Evolutionary conservation across 2,888 invertebrate genomes (phyloP).

Genomic region (Ectobius pallidus): DNA sequence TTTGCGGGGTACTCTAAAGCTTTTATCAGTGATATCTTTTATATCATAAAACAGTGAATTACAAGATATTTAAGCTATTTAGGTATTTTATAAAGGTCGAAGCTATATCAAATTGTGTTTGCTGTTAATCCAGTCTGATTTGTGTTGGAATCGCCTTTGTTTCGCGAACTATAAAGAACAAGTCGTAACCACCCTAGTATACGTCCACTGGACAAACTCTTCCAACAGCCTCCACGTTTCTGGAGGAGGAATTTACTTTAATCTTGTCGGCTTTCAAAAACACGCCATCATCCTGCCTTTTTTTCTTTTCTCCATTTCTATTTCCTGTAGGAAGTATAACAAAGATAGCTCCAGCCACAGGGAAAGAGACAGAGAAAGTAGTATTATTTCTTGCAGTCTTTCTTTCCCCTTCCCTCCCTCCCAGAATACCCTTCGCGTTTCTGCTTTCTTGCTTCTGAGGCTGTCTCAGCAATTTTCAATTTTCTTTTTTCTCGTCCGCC

Average conservation of each 20-base stretch:
- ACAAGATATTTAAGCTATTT: too few relatives aligned
- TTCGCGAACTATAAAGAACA: background rate
- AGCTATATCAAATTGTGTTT: too few relatives aligned
- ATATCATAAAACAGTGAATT: too few relatives aligned
- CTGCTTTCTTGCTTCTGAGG: conserved; percentile 40
- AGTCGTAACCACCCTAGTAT: background rate
- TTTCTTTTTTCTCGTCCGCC: conserved; percentile 35
- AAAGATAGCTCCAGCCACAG: conserved; percentile 34
- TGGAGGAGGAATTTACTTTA: conserved; percentile 43
- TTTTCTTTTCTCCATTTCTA: conserved; percentile 35
- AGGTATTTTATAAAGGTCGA: too few relatives aligned
- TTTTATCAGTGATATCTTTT: too few relatives aligned
- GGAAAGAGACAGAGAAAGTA: conserved; percentile 13
- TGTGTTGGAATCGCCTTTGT: too few relatives aligned
- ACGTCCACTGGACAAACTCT: conserved; percentile 32
- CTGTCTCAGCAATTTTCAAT: conserved; percentile 44
- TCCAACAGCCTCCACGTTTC: conserved; percentile 22
- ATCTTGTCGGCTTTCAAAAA: conserved; percentile 44
- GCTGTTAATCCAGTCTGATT: too few relatives aligned
- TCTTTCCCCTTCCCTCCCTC: conserved; percentile 12
- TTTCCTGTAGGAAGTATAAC: conserved; percentile 37
- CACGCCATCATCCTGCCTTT: conserved; percentile 38
- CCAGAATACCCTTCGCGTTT: conserved; percentile 13
- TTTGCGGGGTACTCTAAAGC: too few relatives aligned
- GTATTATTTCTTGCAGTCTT: conserved; percentile 38